These are phyloP conservation scores for Meganola albula DNA, from an alignment of 2,888 invertebrate species.

Conservation along the genomic window DNA sequence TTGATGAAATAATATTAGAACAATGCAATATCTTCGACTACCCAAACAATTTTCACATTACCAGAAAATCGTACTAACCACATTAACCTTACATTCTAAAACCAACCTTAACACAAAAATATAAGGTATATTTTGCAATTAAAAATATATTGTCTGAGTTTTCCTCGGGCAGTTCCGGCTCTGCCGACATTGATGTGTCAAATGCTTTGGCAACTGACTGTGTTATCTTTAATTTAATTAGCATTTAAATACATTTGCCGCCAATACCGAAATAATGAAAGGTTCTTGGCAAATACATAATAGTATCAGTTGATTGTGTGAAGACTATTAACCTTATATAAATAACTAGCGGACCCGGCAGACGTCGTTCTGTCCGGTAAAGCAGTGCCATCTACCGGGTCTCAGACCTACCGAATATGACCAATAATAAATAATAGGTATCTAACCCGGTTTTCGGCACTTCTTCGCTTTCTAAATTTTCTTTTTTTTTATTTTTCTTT, in stretches of 20 bases:
- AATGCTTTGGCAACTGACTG: slow-evolving; percentile 32
- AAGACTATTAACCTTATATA: no score
- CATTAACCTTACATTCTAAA: slow-evolving; percentile 12
- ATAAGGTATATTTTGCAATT: slow-evolving; percentile 20
- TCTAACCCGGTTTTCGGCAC: no score
- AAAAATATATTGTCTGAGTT: slow-evolving; percentile 23
- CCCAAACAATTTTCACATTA: slow-evolving; percentile 23
- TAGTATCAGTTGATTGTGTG: no score
- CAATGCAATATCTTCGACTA: slow-evolving; percentile 21
- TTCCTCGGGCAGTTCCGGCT: slow-evolving; percentile 52
- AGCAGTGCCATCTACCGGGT: no score
- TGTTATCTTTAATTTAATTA: slow-evolving; percentile 30
- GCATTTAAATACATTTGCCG: slow-evolving; percentile 13
- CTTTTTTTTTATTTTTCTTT: no score
- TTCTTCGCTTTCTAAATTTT: no score
- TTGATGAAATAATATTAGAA: no score
- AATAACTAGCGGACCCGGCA: no score
- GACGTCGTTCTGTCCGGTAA: no score
- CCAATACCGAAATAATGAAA: neutral
- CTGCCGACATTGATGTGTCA: slow-evolving; percentile 57
- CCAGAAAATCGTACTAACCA: slow-evolving; percentile 25
- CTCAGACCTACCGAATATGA: no score
- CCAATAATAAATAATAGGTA: no score
- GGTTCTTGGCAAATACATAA: no score
- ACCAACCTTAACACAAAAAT: slow-evolving; percentile 5